These are phyloP conservation scores for Cydia amplana DNA, from an alignment of 1,140 invertebrate genomes.

Conservation along the genomic window DNA sequence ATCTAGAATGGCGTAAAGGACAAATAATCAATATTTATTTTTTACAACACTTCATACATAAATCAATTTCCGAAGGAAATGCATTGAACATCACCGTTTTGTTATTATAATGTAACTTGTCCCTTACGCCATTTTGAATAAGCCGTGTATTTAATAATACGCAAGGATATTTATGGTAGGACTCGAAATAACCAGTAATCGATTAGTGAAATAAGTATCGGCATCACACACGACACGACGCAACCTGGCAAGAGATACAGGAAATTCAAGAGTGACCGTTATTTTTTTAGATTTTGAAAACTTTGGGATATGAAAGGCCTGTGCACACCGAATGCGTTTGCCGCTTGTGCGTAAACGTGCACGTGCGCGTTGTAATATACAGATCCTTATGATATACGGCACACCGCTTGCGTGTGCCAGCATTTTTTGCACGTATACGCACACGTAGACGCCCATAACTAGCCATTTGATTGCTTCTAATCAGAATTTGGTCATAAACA, in stretches of 20 bases:
- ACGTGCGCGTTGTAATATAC: no score
- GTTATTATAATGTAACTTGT: not conserved
- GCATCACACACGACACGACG: not conserved
- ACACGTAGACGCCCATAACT: no score
- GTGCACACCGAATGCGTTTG: no score
- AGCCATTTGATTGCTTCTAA: no score
- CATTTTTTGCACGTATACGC: no score
- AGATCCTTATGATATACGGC: no score
- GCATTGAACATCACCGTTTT: not conserved
- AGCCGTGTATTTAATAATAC: conserved; percentile 44
- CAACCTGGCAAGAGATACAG: not conserved
- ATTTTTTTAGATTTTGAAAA: not conserved
- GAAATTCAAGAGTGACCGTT: not conserved
- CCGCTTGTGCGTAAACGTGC: no score
- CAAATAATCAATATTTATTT: not conserved
- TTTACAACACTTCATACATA: not conserved
- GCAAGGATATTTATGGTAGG: conserved; percentile 42
- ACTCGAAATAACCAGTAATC: conserved; percentile 30
- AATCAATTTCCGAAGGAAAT: not conserved
- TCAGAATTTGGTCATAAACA: no score
- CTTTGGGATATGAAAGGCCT: no score
- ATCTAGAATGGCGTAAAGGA: not conserved
- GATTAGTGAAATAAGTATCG: conserved; percentile 19
- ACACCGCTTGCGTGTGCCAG: no score
- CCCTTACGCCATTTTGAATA: not conserved